Base-by-base conservation (phyloP, 2,888 invertebrate genomes). In the Arenicola marina region DNA sequence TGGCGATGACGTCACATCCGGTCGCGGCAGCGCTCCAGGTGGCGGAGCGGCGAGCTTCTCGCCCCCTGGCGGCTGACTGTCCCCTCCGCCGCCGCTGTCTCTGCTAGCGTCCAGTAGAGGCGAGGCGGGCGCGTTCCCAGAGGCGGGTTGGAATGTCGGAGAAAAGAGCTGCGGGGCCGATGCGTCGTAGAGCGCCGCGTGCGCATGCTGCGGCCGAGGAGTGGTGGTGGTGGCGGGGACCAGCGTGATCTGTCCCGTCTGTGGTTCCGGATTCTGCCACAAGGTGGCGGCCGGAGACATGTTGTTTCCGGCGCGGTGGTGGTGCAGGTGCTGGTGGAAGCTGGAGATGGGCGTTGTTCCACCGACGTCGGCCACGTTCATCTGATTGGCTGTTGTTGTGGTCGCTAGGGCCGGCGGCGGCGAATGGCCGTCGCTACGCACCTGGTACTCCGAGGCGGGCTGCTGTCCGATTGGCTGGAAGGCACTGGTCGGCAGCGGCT, bases 401-500 rank as follows among this genome's bases (percentile, higher is more conserved):
- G 38, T 38, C 18, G 38, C 18, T 15, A 18, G 38, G 18, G 11
- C 38, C 38, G 18, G 11, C 18, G 38, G 38, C 18, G 11, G 11
- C 11, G 11, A 15, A 11, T 38, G 38, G 11, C 11, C 11, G 38
- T 15, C 11, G 18, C 38, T 38, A n/a, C n/a, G n/a, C 11, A 38
- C 11, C 38, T 38, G 38, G 11, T 11, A 38, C 11, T 38, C 38
- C 11, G 11, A 15, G 18, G 38, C 38, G 11, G 38, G 38, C 18
- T 38, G 38, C 18, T 38, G 11, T 18, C 54, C 28, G 7, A 55
- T 55, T 4, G 61, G 60, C 34, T 65, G 56, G 60, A 69, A 62
- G 24, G 65, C 58, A 33, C 66, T 66, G 32, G 44, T 56, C 11
- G 63, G 63, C 34, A 56, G 56, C 15, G 62, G 29, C 15, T 57